Conservation (phyloP, 2,888 invertebrate genomes). For the Troilus luridus region DNA sequence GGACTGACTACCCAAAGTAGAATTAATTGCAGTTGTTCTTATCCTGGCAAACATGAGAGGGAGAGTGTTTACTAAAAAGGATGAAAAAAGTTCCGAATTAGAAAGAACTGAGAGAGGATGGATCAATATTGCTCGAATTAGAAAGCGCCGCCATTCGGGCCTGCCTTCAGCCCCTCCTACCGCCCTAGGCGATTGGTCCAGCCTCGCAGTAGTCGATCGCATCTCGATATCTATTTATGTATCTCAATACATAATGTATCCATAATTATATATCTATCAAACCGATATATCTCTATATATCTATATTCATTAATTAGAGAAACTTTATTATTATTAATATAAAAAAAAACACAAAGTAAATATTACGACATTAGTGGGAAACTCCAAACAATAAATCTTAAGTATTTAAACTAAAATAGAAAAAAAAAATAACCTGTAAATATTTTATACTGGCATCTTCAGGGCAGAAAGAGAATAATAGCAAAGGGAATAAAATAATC, state of each 20-base stretch:
- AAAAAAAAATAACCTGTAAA: no score
- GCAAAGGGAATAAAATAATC: no score
- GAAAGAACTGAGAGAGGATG: not conserved
- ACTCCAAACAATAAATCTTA: no score
- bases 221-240: not conserved
- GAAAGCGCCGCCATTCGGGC: not conserved
- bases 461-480: no score
- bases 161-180: not conserved
- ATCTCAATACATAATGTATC: not conserved
- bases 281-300: not conserved
- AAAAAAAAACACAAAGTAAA: no score
- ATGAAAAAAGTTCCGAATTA: slow-evolving; percentile 25
- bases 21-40: not conserved
- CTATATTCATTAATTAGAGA: not conserved
- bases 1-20: not conserved
- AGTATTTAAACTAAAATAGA: no score
- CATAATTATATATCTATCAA: no score
- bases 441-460: no score
- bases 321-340: not conserved
- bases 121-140: slow-evolving; percentile 33
- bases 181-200: not conserved
- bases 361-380: no score
- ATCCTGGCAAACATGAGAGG: not conserved
- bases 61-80: not conserved
- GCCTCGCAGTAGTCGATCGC: not conserved